Percentiles rank a stretch among this genome's conserved stretches.
phyloP scores from a whole-genome alignment of 2,113 vertebrate species.

The Poicephalus meyeri region DNA sequence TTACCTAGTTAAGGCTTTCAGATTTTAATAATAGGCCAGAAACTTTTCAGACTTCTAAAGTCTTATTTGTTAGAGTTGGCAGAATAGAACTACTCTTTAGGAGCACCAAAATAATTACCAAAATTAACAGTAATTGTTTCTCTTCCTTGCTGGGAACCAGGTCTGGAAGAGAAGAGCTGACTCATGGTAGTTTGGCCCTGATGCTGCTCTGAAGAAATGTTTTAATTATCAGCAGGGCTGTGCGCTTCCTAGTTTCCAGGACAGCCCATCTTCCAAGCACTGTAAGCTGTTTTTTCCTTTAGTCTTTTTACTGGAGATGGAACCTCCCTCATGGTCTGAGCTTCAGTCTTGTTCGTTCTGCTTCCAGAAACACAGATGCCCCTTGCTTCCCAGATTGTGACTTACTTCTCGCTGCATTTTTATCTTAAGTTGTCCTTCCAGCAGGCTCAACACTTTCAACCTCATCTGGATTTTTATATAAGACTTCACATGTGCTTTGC shows the following conservation, averaged over 20 bases:
- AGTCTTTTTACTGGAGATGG: neutral
- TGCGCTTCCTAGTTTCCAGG: neutral
- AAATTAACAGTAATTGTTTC: neutral
- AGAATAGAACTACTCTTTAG: neutral
- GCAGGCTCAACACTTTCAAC: neutral
- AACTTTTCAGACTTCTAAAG: neutral
- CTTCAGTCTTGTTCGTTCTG: neutral
- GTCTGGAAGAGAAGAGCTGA: neutral
- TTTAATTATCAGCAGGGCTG: neutral
- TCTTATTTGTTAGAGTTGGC: neutral
- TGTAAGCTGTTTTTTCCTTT: neutral
- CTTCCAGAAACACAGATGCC: neutral
- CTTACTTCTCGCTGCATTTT: rapidly evolving
- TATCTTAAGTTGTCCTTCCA: neutral
- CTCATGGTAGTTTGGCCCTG: neutral
- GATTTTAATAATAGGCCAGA: neutral
- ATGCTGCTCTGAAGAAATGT: neutral
- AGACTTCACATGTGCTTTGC: neutral
- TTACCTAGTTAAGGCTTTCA: neutral
- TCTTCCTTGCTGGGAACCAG: conserved; percentile 1
- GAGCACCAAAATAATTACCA: neutral
- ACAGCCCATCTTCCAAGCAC: rapidly evolving
- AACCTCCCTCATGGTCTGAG: neutral
- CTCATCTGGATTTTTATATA: neutral
- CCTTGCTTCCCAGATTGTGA: neutral